These are phyloP conservation scores for Sphenopsis melanotis DNA, from an alignment of 2,797 vertebrate species.

Conservation along the genomic window DNA sequence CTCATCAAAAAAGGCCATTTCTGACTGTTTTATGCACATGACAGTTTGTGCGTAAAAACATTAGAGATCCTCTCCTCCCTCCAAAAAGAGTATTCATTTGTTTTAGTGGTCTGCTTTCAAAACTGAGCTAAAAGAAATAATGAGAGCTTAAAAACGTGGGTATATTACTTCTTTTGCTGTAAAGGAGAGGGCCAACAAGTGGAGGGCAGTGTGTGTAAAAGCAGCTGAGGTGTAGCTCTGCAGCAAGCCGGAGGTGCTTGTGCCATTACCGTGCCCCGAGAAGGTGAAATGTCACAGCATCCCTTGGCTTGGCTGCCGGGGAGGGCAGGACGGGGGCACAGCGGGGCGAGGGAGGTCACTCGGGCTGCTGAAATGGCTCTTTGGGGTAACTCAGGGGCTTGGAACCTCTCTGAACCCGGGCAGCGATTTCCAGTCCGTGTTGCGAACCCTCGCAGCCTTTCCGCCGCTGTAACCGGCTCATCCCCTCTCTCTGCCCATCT, in stretches of 20 bases:
- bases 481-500: accelerated
- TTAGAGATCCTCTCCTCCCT: neutral
- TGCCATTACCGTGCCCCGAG: accelerated
- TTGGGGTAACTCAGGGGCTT: neutral
- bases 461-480: no score
- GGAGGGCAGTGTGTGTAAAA: neutral
- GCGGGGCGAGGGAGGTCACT: neutral
- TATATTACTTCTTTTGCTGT: neutral
- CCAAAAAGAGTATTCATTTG: neutral
- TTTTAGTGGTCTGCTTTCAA: neutral
- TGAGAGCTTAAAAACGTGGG: neutral
- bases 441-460: accelerated
- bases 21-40: neutral
- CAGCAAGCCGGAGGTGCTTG: neutral
- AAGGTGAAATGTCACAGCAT: accelerated
- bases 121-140: neutral
- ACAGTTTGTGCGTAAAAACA: neutral
- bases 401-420: accelerated
- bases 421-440: neutral
- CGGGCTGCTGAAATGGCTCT: neutral
- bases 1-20: neutral
- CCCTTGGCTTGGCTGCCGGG: neutral
- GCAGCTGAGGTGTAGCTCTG: neutral
- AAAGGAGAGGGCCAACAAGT: neutral
- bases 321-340: accelerated